Conservation (phyloP, 2,888 invertebrate species). For the Ophioninae sp. region DNA sequence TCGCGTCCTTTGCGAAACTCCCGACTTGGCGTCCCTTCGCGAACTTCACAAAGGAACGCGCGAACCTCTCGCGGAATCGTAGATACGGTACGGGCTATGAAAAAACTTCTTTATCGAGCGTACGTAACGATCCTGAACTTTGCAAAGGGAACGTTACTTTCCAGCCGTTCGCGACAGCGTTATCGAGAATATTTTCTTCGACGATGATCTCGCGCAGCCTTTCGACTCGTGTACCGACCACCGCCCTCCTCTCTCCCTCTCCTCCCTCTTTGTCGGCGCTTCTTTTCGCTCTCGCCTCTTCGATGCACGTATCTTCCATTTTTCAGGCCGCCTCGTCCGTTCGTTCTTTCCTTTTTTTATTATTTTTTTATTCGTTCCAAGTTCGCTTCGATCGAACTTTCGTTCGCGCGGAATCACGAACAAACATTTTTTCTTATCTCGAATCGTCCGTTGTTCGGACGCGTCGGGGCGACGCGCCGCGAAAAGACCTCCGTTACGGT, state of each 20-base stretch:
- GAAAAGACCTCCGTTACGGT: too few species aligned
- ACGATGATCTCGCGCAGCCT: constrained; percentile 20
- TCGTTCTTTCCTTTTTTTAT: too few species aligned
- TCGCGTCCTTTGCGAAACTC: too few species aligned
- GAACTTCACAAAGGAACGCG: not conserved
- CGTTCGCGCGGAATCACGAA: too few species aligned
- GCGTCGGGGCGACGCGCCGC: too few species aligned
- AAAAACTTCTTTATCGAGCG: constrained; percentile 28
- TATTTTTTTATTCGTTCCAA: too few species aligned
- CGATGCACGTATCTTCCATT: not conserved
- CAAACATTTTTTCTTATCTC: too few species aligned
- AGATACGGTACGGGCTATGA: constrained; percentile 1
- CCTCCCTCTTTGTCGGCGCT: not conserved
- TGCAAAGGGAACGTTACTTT: not conserved
- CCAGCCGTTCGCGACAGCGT: constrained; percentile 1
- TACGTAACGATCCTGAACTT: constrained; percentile 30
- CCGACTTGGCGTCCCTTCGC: not conserved
- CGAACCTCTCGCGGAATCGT: constrained; percentile 14
- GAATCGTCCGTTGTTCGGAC: too few species aligned
- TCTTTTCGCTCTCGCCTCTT: too few species aligned
- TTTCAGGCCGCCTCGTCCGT: too few species aligned
- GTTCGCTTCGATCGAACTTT: too few species aligned
- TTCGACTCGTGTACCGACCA: too few species aligned
- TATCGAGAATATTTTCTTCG: constrained; percentile 45
- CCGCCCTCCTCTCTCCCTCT: constrained; percentile 2